Conservation (phyloP, 2,888 invertebrate genomes). For the Acanthosepion pharaonis region DNA sequence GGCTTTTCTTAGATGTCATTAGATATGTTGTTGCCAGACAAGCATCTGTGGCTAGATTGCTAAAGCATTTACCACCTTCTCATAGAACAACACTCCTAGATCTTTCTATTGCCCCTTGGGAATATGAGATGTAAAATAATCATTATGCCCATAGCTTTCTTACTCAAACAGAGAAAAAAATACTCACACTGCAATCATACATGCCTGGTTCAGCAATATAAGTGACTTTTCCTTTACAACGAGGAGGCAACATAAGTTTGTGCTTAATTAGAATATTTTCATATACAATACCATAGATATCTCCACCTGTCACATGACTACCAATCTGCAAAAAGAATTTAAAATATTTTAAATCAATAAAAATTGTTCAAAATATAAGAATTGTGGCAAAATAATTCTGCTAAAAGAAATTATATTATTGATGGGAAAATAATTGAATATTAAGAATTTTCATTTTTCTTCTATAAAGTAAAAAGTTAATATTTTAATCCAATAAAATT, state of each 20-base stretch:
- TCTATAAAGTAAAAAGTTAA: too few species aligned
- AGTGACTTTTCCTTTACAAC: slow-evolving; percentile 95
- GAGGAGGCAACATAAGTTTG: slow-evolving; percentile 94
- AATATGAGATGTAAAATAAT: not conserved
- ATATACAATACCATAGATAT: slow-evolving; percentile 94
- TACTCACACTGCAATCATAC: slow-evolving; percentile 89
- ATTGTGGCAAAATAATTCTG: not conserved
- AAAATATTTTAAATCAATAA: not conserved
- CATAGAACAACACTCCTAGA: too few species aligned
- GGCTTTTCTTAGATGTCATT: too few species aligned
- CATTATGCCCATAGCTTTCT: not conserved
- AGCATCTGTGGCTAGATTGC: too few species aligned
- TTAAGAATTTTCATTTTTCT: too few species aligned
- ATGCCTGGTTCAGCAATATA: slow-evolving; percentile 94
- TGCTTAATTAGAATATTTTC: slow-evolving; percentile 99
- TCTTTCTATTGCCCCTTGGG: too few species aligned
- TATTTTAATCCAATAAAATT: too few species aligned
- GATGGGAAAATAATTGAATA: too few species aligned
- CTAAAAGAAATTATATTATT: not conserved
- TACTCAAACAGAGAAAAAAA: not conserved
- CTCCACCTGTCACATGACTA: slow-evolving; percentile 99
- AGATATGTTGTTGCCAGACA: too few species aligned
- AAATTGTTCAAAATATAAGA: not conserved
- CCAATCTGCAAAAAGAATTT: slow-evolving; percentile 81
- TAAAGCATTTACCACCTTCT: too few species aligned